These are phyloP conservation scores for Forpus xanthops DNA, from an alignment of 2,797 vertebrate genomes.

Conservation along the genomic window DNA sequence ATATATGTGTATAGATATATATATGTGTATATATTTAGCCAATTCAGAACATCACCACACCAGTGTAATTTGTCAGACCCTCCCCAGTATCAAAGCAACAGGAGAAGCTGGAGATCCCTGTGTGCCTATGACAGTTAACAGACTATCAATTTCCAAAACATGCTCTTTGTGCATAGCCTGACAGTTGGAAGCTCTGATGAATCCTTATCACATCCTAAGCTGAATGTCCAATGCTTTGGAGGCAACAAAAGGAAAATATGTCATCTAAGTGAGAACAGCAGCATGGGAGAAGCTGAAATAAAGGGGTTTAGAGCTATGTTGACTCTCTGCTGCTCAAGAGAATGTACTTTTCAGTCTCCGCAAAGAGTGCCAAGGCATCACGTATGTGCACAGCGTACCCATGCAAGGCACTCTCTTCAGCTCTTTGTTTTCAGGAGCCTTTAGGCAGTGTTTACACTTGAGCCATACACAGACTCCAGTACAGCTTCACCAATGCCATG, in stretches of 20 bases:
- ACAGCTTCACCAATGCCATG: not conserved
- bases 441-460: not conserved
- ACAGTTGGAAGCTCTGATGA: constrained; percentile 23
- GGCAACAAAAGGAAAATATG: constrained; percentile 12
- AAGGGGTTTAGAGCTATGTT: not conserved
- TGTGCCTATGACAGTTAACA: not conserved
- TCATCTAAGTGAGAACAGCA: not conserved
- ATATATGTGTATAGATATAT: not conserved
- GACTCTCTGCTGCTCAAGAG: not conserved
- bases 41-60: not conserved
- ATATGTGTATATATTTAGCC: not conserved
- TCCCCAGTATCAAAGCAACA: constrained; percentile 10
- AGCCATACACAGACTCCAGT: not conserved
- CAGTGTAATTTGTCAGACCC: not conserved
- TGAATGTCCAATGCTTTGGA: constrained; percentile 8
- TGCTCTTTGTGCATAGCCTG: not conserved
- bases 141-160: constrained; percentile 10
- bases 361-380: not conserved
- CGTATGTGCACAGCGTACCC: not conserved
- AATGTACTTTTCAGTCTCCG: not conserved
- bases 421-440: not conserved
- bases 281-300: not conserved
- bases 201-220: not conserved
- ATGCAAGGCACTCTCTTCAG: not conserved
- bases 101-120: not conserved